A percentile compares a stretch with the other conserved stretches of the same genome.
Evolutionary conservation across 1,140 invertebrate species (phyloP).

Genomic region (Lordiphosa clarofinis): DNA sequence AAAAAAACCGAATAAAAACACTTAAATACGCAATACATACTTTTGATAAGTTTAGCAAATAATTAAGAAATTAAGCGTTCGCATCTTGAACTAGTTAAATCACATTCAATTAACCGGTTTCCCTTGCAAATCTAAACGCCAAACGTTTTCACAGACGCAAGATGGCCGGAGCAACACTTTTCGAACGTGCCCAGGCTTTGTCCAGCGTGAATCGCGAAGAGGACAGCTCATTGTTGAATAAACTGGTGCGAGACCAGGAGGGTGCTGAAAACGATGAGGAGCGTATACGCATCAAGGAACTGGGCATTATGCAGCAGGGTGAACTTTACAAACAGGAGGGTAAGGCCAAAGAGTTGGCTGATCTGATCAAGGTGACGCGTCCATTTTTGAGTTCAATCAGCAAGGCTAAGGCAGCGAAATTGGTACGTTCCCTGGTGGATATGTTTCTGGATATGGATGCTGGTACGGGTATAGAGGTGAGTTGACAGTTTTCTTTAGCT

Average conservation of each 20-base stretch:
- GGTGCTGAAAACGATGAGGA: constrained; percentile 90
- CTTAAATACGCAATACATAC: constrained; percentile 53
- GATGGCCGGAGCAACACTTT: constrained; percentile 93
- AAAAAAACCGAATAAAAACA: constrained; percentile 58
- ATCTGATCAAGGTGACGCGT: constrained; percentile 95
- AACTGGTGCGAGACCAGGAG: constrained; percentile 86
- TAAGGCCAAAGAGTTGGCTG: constrained; percentile 95
- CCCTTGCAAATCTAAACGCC: constrained; percentile 19
- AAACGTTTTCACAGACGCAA: constrained; percentile 55
- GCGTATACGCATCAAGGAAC: constrained; percentile 92
- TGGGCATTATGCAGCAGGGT: constrained; percentile 93
- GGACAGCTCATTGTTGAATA: constrained; percentile 84
- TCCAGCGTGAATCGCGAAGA: constrained; percentile 86
- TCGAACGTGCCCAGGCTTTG: constrained; percentile 88
- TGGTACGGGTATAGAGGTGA: constrained; percentile 91
- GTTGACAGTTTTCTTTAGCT: neutral
- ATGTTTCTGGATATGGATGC: constrained; percentile 98
- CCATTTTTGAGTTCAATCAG: constrained; percentile 96
- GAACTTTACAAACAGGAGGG: constrained; percentile 94
- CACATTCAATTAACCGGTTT: constrained; percentile 29
- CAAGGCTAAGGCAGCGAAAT: constrained; percentile 99
- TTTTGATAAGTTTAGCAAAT: constrained; percentile 29
- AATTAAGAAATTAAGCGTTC: constrained; percentile 27
- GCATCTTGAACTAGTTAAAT: constrained; percentile 23
- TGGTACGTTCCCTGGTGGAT: constrained; percentile 97